Conservation (phyloP, 2,113 vertebrate genomes). For the Glaucidium brasilianum region DNA sequence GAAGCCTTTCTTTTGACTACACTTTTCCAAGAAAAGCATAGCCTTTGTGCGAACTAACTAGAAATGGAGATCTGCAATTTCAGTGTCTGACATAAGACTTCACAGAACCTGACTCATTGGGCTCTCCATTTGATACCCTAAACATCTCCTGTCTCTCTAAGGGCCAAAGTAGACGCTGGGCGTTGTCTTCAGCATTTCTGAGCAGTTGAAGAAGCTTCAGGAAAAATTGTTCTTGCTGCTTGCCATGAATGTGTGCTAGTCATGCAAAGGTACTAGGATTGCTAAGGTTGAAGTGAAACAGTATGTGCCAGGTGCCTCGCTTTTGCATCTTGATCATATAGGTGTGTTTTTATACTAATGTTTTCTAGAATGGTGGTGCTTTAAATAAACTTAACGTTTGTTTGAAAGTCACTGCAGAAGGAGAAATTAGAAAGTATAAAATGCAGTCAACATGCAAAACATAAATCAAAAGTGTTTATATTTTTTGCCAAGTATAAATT, state of each 20-base stretch:
- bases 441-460: background rate
- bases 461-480: background rate
- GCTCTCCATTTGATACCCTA: background rate
- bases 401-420: background rate
- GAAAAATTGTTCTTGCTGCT: background rate
- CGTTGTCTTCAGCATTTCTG: background rate
- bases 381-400: background rate
- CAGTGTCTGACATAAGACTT: background rate
- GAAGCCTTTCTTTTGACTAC: background rate
- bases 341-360: background rate
- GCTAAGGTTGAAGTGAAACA: background rate
- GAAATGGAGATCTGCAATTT: background rate
- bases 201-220: background rate
- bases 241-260: background rate
- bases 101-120: background rate
- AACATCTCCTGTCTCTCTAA: background rate
- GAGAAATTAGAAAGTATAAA: background rate
- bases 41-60: background rate
- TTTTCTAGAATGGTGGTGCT: background rate
- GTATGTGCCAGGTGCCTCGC: background rate
- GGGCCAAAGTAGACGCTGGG: background rate
- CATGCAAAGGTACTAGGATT: background rate
- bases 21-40: background rate
- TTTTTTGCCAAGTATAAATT: background rate
- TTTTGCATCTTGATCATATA: accelerated